Evolutionary conservation across 2,888 invertebrate genomes (phyloP).

Genomic region (Cataglyphis cursor): DNA sequence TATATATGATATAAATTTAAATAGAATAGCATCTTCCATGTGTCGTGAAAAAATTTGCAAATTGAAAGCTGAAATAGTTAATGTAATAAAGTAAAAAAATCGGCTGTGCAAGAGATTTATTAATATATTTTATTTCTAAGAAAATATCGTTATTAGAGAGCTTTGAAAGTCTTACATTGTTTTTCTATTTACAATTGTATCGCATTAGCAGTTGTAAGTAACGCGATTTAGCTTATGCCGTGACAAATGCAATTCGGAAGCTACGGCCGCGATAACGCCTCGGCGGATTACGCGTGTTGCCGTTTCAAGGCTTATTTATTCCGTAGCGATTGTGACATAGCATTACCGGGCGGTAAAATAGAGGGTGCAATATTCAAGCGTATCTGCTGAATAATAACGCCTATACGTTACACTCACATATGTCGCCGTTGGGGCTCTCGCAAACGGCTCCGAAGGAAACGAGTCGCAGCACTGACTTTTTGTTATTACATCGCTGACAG

Average conservation of each 20-base stretch:
- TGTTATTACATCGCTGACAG: slow-evolving; percentile 50
- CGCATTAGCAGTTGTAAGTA: slow-evolving; percentile 30
- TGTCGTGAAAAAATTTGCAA: slow-evolving; percentile 25
- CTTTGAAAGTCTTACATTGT: neutral
- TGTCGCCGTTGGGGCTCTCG: slow-evolving; percentile 33
- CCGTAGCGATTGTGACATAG: slow-evolving; percentile 43
- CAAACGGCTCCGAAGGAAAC: slow-evolving; percentile 45
- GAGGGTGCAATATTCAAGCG: slow-evolving; percentile 39
- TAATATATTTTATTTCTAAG: neutral
- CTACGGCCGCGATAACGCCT: slow-evolving; percentile 37
- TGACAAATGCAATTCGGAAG: slow-evolving; percentile 44
- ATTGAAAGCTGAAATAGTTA: neutral
- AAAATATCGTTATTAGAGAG: neutral
- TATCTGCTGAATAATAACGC: slow-evolving; percentile 52
- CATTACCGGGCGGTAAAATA: slow-evolving; percentile 40
- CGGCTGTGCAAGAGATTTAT: slow-evolving; percentile 3
- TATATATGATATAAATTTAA: neutral
- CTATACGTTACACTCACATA: slow-evolving; percentile 38
- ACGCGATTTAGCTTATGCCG: slow-evolving; percentile 30
- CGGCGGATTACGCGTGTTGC: slow-evolving; percentile 35
- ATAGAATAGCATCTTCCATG: neutral
- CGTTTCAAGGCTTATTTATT: slow-evolving; percentile 55
- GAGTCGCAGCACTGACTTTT: slow-evolving; percentile 47
- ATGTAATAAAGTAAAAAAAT: slow-evolving; percentile 16
- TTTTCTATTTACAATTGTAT: neutral